Percentiles rank a stretch among this genome's conserved stretches.
phyloP scores from a whole-genome alignment of 2,888 invertebrate genomes.

The Dyspetes luteomarginatus region DNA sequence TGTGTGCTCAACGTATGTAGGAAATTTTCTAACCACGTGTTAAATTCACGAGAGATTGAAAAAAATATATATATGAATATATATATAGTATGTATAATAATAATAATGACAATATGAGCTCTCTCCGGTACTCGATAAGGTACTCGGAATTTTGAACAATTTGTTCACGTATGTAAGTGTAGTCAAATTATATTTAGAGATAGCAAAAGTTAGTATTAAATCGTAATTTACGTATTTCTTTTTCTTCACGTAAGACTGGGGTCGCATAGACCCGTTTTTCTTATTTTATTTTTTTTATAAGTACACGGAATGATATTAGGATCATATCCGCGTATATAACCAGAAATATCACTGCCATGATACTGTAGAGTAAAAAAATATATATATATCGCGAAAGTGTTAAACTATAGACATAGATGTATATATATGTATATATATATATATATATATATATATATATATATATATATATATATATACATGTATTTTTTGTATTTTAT shows the following conservation, averaged over 20 bases:
- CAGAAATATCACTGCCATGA: constrained; percentile 79
- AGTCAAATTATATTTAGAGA: background rate
- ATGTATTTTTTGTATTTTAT: constrained; percentile 71
- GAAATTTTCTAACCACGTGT: constrained; percentile 13
- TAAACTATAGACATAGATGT: constrained; percentile 31
- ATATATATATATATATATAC: constrained; percentile 11
- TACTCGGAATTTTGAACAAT: background rate
- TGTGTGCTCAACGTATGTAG: constrained; percentile 43
- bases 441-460: constrained; percentile 5
- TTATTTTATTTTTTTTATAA: no score
- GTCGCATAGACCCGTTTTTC: constrained; percentile 71
- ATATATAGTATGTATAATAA: background rate
- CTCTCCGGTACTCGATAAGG: background rate
- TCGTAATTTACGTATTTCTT: constrained; percentile 1
- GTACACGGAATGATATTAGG: constrained; percentile 65
- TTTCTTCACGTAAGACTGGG: constrained; percentile 76
- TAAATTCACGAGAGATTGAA: background rate
- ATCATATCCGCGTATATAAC: constrained; percentile 71
- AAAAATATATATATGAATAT: background rate
- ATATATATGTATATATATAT: constrained; percentile 24
- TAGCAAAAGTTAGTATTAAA: background rate
- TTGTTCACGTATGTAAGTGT: background rate
- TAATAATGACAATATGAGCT: background rate
- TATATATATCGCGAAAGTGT: constrained; percentile 42
- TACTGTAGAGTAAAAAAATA: constrained; percentile 44